Conservation (phyloP, 1,140 invertebrate genomes). For the Lithobius niger region DNA sequence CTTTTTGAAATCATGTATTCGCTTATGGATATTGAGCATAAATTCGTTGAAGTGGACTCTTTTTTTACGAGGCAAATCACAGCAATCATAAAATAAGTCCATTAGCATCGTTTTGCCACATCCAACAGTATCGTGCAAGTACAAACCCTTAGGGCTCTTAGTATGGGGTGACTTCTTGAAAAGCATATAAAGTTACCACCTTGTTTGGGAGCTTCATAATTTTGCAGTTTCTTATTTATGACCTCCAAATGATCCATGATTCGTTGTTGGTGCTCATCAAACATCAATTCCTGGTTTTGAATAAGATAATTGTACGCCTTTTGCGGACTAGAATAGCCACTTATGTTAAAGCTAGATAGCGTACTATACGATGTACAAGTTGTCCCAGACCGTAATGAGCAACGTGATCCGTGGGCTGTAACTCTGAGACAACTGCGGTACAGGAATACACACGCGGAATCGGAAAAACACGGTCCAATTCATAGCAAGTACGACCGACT, state of each 20-base stretch:
- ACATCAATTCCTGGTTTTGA: conserved; percentile 34
- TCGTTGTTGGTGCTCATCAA: conserved; percentile 54
- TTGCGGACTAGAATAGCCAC: neutral
- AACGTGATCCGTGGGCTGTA: no score
- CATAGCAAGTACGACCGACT: conserved; percentile 31
- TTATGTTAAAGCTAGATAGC: neutral
- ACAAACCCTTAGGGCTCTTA: conserved; percentile 32
- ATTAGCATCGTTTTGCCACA: conserved; percentile 98
- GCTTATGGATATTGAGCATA: conserved; percentile 89
- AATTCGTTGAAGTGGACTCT: conserved; percentile 95
- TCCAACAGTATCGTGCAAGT: conserved; percentile 41
- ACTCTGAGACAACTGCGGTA: no score
- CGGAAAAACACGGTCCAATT: no score
- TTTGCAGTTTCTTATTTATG: conserved; percentile 48
- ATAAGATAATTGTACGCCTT: neutral
- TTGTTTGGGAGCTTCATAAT: no score
- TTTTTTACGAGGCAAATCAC: conserved; percentile 44
- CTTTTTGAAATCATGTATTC: conserved; percentile 33
- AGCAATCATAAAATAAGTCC: conserved; percentile 88
- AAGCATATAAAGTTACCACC: neutral
- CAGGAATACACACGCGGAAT: no score
- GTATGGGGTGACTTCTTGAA: no score
- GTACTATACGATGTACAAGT: conserved; percentile 1
- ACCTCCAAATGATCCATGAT: conserved; percentile 51
- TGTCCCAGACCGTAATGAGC: no score